Evolutionary conservation across 2,797 vertebrate species (phyloP), one percentile per base, ranked within the genome.

Genomic region (Pseudomugil gertrudae): DNA sequence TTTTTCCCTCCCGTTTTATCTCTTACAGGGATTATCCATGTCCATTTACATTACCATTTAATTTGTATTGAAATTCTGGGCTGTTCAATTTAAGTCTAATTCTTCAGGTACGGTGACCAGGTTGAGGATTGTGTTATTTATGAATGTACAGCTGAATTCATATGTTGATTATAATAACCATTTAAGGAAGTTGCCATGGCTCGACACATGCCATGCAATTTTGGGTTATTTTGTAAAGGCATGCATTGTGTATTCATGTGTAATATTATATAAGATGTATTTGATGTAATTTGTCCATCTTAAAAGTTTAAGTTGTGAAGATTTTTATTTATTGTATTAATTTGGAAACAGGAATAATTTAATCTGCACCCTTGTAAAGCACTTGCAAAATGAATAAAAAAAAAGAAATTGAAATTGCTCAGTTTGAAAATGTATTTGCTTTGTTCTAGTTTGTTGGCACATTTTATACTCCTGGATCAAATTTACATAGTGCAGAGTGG

Each of bases 321-420:
- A 69, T 24, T 61, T 36, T 85, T 84, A 60, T 87, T 87, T 86
- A 83, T 72, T 81, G 48, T 78, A 59, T 90, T 92, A 0, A 67
- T 90, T 89, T 92, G 90, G 90, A 88, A 90, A 91, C 80, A 15
- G 85, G 19, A 58, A 70, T 83, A 4, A 88, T 88, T 89, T 91
- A 89, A 87, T 81, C 55, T 67, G 63, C 86, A 90, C 84, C 55
- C 78, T 85, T 92, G 87, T 90, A 92, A 63, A 93, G 91, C 94
- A 95, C 93, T 87, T 90, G 92, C 89, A 95, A 88, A 57, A 92
- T 83, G 80, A 93, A 93, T 91, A 89, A 90, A 91, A 90, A 88
- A 90, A 91, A 87, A 88, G 86, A 78, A 60, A 68, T 69, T 36
- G 77, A 88, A 83, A 78, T 72, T 75, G 56, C 53, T 74, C 9